Base-by-base conservation (phyloP, 2,888 invertebrate genomes). In the Disparrhopalites patrizii region DNA sequence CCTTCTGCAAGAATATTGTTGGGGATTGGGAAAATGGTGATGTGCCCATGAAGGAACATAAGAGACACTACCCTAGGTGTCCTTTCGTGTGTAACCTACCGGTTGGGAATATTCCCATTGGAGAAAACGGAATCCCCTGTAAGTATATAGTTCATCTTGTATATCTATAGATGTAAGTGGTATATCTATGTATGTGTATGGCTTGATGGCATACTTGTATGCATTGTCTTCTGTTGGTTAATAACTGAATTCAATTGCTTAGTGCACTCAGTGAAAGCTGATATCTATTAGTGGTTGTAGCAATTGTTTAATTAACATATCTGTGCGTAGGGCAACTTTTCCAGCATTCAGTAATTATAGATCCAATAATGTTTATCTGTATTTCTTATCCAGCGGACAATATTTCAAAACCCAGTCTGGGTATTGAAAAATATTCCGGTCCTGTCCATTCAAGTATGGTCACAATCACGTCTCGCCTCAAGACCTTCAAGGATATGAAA, bases 11-110 rank as follows among this genome's bases (percentile, higher is more conserved):
- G 47, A 88, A 88, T 1, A 82, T 91, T 79, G 87, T 93, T 66
- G 87, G 88, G 77, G 82, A 86, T 67, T 94, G 93, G 93, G 85
- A 87, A 70, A 83, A 82, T 69, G 88, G 87, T n/a, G 93, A 94
- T 79, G 86, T 87, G 77, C 90, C 92, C 1, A 85, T 87, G 77
- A 82, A 82, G 25, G 93, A 93, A 77, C 94, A 94, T 79, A 82
- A 85, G 73, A 84, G 86, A 60, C 91, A 90, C 87, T 89, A 89
- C 40, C 87, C 88, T 1, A 85, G 86, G 72, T 94, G 94, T 77
- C 86, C 89, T 1, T 88, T 92, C 76, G 79, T 93, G 51, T 81
- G 85, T 27, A 84, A 85, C 30, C 78, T 83, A 56, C 82, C 83
- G 38, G 85, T 85, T 62, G 86, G 86, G 64, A 88, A 88, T 78